phyloP scores from a whole-genome alignment of 2,113 vertebrate genomes.

The Eleginops maclovinus region DNA sequence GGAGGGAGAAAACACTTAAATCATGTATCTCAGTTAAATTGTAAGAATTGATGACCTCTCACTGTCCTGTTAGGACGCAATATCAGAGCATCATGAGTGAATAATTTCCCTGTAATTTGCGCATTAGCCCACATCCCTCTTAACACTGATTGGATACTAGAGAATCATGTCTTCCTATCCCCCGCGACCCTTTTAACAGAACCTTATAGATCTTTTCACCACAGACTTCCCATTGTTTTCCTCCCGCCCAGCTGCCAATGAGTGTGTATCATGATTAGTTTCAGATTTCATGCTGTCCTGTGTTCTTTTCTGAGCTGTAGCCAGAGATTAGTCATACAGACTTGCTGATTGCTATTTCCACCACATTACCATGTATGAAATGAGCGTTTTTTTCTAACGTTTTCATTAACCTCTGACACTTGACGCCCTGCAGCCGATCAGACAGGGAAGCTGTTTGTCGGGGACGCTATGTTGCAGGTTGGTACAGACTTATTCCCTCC shows the following conservation, averaged over 20 bases:
- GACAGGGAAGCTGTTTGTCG: conserved; percentile 93
- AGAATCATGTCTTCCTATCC: conserved; percentile 37
- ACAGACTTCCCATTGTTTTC: conserved; percentile 56
- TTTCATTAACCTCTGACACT: conserved; percentile 84
- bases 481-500: conserved; percentile 74
- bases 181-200: conserved; percentile 32
- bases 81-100: conserved; percentile 34
- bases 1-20: conserved; percentile 24
- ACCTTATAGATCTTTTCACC: conserved; percentile 50
- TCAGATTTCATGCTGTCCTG: conserved; percentile 64
- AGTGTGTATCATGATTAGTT: conserved; percentile 70
- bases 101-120: conserved; percentile 17
- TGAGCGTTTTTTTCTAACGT: conserved; percentile 70
- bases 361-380: conserved; percentile 74
- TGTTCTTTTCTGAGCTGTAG: conserved; percentile 56
- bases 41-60: conserved; percentile 27
- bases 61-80: conserved; percentile 8
- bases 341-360: conserved; percentile 72
- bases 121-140: conserved; percentile 8
- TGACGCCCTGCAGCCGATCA: conserved; percentile 89
- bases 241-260: conserved; percentile 48
- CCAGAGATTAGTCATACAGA: conserved; percentile 59
- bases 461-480: conserved; percentile 94
- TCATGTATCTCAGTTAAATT: conserved; percentile 21
- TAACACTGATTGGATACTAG: conserved; percentile 20